Evolutionary conservation across 2,113 vertebrate species (phyloP).

Genomic region (Lasiurus cinereus): DNA sequence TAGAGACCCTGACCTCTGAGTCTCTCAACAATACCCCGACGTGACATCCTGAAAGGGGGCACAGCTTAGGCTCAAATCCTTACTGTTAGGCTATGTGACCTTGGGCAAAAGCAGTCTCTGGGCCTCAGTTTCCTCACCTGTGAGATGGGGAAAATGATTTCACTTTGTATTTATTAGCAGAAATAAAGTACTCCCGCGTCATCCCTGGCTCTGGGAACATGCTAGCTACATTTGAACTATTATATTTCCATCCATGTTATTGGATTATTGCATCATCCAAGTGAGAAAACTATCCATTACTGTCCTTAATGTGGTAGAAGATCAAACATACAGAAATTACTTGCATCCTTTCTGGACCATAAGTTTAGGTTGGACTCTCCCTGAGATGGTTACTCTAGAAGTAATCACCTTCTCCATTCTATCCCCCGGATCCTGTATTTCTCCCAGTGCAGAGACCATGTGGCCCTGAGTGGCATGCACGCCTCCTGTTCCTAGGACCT

Average conservation of each 20-base stretch:
- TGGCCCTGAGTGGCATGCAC: rapidly evolving
- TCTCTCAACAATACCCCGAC: neutral
- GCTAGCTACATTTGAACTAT: neutral
- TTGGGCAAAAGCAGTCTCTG: neutral
- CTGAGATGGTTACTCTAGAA: neutral
- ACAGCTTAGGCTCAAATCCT: neutral
- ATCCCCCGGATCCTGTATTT: neutral
- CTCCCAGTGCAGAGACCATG: neutral
- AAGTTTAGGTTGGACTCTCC: neutral
- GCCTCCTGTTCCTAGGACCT: neutral
- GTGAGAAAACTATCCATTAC: neutral
- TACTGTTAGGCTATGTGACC: neutral
- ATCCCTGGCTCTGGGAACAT: neutral
- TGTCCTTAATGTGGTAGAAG: neutral
- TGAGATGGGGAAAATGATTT: neutral
- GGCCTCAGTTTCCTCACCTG: neutral
- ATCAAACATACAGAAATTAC: neutral
- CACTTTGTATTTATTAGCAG: neutral
- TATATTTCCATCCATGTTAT: neutral
- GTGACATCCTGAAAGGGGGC: neutral
- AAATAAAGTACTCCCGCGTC: neutral
- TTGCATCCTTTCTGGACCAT: neutral
- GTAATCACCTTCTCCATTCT: neutral
- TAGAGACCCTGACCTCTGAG: neutral
- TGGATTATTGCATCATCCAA: neutral